These are phyloP conservation scores for Myotis daubentonii DNA, from an alignment of 2,797 vertebrate species.

Conservation along the genomic window DNA sequence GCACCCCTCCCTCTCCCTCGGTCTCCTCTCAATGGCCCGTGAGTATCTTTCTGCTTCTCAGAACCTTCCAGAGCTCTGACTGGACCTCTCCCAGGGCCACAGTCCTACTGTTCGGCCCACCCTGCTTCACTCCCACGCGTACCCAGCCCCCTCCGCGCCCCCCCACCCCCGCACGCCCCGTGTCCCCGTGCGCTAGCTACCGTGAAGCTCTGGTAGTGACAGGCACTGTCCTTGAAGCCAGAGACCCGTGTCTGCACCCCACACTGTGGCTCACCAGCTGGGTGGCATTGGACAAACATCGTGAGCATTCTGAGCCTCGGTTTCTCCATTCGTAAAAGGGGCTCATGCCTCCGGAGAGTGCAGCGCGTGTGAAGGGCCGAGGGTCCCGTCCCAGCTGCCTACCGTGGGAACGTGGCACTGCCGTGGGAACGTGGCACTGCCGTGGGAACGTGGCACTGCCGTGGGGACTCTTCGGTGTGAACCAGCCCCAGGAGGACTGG, in stretches of 20 bases:
- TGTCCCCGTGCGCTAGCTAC: neutral
- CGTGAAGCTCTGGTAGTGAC: neutral
- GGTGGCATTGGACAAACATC: neutral
- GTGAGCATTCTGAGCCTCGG: neutral
- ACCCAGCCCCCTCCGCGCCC: neutral
- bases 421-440: too few species aligned
- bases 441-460: neutral
- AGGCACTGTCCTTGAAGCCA: neutral
- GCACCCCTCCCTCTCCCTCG: neutral
- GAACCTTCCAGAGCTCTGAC: neutral
- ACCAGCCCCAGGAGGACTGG: neutral
- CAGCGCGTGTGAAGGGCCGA: accelerated
- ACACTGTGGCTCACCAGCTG: neutral
- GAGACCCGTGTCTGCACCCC: neutral
- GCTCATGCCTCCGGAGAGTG: neutral
- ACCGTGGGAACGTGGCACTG: neutral
- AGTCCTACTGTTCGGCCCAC: neutral
- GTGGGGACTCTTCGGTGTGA: neutral
- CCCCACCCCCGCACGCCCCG: accelerated
- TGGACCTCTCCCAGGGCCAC: neutral
- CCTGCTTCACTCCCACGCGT: neutral
- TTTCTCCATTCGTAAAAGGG: neutral
- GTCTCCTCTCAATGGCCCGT: neutral
- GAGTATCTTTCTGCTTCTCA: neutral
- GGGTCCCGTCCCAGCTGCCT: neutral